Percentiles rank a stretch among this genome's conserved stretches.
These are phyloP conservation scores for Nysson spinosus DNA, from an alignment of 2,888 invertebrate species.

Conservation along the genomic window DNA sequence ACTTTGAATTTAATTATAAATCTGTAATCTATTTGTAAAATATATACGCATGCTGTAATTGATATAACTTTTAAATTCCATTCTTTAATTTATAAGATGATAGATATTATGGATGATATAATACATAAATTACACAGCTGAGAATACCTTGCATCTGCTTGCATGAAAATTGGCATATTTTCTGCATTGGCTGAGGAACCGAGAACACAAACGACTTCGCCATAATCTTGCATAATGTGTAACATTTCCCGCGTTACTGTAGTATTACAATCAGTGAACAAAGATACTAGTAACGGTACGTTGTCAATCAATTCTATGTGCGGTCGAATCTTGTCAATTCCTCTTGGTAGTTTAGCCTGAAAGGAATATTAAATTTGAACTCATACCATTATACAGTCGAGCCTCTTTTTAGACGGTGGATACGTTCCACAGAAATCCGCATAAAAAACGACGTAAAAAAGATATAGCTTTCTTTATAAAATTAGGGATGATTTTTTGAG, in stretches of 20 bases:
- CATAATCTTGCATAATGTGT: conserved; percentile 97
- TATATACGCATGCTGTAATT: neutral
- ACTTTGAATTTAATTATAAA: too few relatives aligned
- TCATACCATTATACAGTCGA: too few relatives aligned
- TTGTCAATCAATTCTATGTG: conserved; percentile 97
- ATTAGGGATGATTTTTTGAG: too few relatives aligned
- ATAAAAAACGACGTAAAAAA: too few relatives aligned
- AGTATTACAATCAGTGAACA: conserved; percentile 99
- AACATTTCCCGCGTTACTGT: conserved; percentile 94
- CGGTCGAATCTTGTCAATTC: conserved; percentile 97
- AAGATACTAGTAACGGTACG: conserved; percentile 96
- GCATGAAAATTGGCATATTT: conserved; percentile 95
- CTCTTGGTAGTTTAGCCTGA: conserved; percentile 95
- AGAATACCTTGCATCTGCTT: conserved; percentile 94
- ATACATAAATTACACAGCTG: too few relatives aligned
- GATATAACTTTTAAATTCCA: too few relatives aligned
- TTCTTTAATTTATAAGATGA: neutral
- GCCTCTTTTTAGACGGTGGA: too few relatives aligned
- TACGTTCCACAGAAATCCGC: too few relatives aligned
- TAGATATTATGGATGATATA: neutral
- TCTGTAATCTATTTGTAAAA: neutral
- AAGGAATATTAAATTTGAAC: too few relatives aligned
- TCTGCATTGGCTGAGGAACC: conserved; percentile 94
- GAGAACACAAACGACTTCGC: conserved; percentile 96
- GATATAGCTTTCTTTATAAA: too few relatives aligned